phyloP scores from a whole-genome alignment of 2,888 invertebrate genomes.

The Pycnomerus fuliginosus region DNA sequence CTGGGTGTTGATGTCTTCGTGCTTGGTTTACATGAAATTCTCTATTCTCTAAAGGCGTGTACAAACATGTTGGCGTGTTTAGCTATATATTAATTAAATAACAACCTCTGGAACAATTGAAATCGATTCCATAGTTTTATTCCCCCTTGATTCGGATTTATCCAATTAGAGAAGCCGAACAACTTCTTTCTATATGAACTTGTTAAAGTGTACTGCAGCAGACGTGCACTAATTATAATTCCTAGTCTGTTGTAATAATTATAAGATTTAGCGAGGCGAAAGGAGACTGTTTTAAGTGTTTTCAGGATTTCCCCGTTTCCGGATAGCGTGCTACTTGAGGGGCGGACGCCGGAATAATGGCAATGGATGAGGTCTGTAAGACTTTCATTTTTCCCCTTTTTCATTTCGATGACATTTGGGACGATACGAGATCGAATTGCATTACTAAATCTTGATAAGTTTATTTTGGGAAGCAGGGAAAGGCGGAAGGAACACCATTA shows the following conservation, averaged over 20 bases:
- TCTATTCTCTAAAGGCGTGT: slow-evolving; percentile 38
- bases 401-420: too few species aligned
- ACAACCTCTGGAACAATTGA: slow-evolving; percentile 2
- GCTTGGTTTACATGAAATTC: slow-evolving; percentile 40
- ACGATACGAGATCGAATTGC: too few species aligned
- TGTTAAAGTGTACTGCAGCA: slow-evolving; percentile 31
- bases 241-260: slow-evolving; percentile 39
- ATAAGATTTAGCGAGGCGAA: slow-evolving; percentile 37
- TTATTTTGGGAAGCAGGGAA: too few species aligned
- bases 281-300: slow-evolving; percentile 29
- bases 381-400: too few species aligned
- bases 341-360: too few species aligned
- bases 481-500: too few species aligned
- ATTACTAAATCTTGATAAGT: too few species aligned
- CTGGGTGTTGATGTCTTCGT: slow-evolving; percentile 37
- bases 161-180: slow-evolving; percentile 32
- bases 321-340: too few species aligned
- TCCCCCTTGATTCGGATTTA: slow-evolving; percentile 25
- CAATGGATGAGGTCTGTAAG: too few species aligned
- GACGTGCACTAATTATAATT: slow-evolving; percentile 41
- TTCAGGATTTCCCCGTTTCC: too few species aligned
- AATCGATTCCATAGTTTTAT: too few species aligned
- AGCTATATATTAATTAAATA: slow-evolving; percentile 24
- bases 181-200: slow-evolving; percentile 35
- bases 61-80: slow-evolving; percentile 26